phyloP scores from a whole-genome alignment of 2,888 invertebrate species.

The Dasysyrphus albostriatus region DNA sequence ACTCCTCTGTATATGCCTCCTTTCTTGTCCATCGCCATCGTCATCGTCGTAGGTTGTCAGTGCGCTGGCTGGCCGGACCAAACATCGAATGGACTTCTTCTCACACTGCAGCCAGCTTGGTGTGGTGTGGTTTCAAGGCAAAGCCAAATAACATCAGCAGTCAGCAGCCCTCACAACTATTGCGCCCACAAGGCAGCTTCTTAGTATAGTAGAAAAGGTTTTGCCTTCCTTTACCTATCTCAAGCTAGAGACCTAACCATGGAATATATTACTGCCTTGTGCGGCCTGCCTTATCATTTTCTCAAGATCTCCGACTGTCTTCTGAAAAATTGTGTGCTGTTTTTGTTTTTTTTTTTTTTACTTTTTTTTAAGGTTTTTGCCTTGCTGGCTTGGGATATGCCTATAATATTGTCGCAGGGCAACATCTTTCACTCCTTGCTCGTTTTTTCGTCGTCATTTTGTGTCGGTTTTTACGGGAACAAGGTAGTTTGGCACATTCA shows the following conservation, averaged over 20 bases:
- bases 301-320: constrained; percentile 64
- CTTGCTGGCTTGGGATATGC: neutral
- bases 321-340: constrained; percentile 34
- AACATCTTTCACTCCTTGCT: constrained; percentile 69
- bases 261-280: constrained; percentile 74
- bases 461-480: constrained; percentile 46
- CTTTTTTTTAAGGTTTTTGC: neutral
- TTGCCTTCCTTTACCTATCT: constrained; percentile 40
- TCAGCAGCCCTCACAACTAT: constrained; percentile 63
- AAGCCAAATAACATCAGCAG: constrained; percentile 51
- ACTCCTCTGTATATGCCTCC: constrained; percentile 34
- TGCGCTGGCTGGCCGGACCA: constrained; percentile 12
- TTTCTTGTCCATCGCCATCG: constrained; percentile 1
- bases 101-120: constrained; percentile 10
- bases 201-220: constrained; percentile 27
- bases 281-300: constrained; percentile 75
- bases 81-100: constrained; percentile 26
- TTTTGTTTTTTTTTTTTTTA: constrained; percentile 12
- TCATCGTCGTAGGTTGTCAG: constrained; percentile 23
- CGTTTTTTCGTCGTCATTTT: constrained; percentile 31
- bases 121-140: constrained; percentile 33
- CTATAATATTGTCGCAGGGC: constrained; percentile 61
- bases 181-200: constrained; percentile 68
- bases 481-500: constrained; percentile 74
- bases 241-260: constrained; percentile 53